Evolutionary conservation across 2,888 invertebrate genomes (phyloP), one percentile per base, ranked within the genome.

Genomic region (Gasteruption jaculator): DNA sequence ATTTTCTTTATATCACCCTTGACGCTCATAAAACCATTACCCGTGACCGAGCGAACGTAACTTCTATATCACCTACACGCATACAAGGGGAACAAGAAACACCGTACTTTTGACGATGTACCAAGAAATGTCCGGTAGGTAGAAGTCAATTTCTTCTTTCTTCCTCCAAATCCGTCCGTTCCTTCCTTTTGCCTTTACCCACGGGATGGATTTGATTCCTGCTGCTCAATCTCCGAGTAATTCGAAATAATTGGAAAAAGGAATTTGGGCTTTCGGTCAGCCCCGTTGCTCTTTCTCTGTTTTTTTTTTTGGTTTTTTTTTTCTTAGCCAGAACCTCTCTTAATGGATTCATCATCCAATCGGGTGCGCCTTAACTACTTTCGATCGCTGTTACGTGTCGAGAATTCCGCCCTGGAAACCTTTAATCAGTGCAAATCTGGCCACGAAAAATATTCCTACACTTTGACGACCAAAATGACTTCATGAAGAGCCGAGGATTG

Each of bases 1-100:
- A 86, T 86, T 86, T 85, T 85, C 85, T 85, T 85, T 85, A 85
- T 85, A 82, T 83, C 81, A 83, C 85, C 85, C 85, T 73, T 77
- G 85, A 79, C 79, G 80, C 80, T 83, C 84, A 82, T 86, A 85
- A 85, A 85, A 78, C 83, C 85, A 85, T 86, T 86, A 85, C 82
- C 81, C 85, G 82, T 85, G 84, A 85, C 85, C 85, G 81, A 83
- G 82, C 79, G 59, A 62, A 63, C 61, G 65, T 63, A 63, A 66
- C 63, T 65, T 60, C 54, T 54, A 40, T 56, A 52, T 52, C n/a
- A 19, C 16, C 8, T 31, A 15, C 31, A 19, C n/a, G 10, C 15
- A 31, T 31, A 19, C 15, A 10, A 31, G 31, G 16, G 31, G 16
- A 31, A 31, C 31, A 26, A 27, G 27, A 25, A 26, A 16, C 26